These are phyloP conservation scores for Thymallus thymallus DNA, from an alignment of 2,113 vertebrate species.

Conservation along the genomic window DNA sequence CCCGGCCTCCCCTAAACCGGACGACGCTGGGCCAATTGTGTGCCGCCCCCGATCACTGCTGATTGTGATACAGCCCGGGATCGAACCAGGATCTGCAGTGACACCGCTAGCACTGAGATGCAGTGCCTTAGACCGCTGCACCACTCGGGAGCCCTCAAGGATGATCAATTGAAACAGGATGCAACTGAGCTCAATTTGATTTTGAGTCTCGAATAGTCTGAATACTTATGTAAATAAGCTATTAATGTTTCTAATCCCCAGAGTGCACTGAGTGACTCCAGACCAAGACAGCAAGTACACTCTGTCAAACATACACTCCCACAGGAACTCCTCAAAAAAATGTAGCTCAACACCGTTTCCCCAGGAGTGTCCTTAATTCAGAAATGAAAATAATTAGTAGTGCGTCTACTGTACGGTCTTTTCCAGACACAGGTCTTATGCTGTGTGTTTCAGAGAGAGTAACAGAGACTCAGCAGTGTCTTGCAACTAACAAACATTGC, in stretches of 20 bases:
- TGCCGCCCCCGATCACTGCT: no score
- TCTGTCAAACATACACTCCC: slow-evolving; percentile 37
- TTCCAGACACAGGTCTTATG: slow-evolving; percentile 1
- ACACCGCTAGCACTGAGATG: no score
- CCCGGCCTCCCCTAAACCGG: no score
- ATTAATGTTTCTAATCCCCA: not conserved
- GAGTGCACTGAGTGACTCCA: not conserved
- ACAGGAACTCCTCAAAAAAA: slow-evolving; percentile 45
- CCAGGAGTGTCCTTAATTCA: slow-evolving; percentile 17
- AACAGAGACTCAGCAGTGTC: not conserved
- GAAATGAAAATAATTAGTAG: slow-evolving; percentile 11
- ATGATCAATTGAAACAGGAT: no score
- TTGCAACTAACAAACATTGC: not conserved
- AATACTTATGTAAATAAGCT: no score
- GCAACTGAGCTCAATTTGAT: no score
- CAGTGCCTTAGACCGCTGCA: no score
- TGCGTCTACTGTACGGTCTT: slow-evolving; percentile 1
- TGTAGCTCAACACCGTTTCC: slow-evolving; percentile 37
- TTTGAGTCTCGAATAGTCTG: no score
- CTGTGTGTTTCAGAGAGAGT: not conserved
- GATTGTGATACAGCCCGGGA: no score
- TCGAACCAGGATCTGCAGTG: no score
- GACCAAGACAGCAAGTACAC: slow-evolving; percentile 23
- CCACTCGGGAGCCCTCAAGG: no score
- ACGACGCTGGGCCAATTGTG: no score